phyloP scores from a whole-genome alignment of 2,113 vertebrate genomes.

The Charina bottae region DNA sequence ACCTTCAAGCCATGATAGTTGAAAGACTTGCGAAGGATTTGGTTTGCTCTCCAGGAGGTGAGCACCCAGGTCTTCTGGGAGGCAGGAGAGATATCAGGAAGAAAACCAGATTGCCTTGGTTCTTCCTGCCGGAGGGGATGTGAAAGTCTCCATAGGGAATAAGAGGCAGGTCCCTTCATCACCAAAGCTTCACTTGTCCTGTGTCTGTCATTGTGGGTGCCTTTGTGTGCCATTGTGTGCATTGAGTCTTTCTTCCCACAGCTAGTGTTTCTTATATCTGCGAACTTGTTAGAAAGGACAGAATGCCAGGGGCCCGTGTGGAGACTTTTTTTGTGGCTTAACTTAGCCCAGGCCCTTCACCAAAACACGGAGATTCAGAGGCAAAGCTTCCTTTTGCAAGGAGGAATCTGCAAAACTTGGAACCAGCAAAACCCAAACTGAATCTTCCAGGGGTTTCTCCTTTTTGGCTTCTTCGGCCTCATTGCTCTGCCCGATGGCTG shows the following conservation, averaged over 20 bases:
- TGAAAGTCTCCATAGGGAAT: neutral
- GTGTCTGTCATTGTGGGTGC: neutral
- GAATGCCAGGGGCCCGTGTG: neutral
- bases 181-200: neutral
- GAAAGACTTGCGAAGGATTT: neutral
- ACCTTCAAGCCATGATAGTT: neutral
- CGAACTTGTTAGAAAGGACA: neutral
- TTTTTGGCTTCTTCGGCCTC: too few relatives aligned
- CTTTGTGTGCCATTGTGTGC: neutral
- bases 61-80: neutral
- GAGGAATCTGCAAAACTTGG: neutral
- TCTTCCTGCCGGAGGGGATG: neutral
- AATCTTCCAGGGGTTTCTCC: neutral
- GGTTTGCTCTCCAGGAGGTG: neutral
- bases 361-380: neutral
- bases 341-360: neutral
- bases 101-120: neutral
- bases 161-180: neutral
- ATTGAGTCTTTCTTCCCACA: neutral
- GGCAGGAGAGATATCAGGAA: neutral
- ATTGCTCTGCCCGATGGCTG: neutral
- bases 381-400: neutral
- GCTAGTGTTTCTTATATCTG: neutral
- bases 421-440: neutral
- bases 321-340: neutral